Conservation (phyloP, 2,888 invertebrate species). For the Tridacna gigas region DNA sequence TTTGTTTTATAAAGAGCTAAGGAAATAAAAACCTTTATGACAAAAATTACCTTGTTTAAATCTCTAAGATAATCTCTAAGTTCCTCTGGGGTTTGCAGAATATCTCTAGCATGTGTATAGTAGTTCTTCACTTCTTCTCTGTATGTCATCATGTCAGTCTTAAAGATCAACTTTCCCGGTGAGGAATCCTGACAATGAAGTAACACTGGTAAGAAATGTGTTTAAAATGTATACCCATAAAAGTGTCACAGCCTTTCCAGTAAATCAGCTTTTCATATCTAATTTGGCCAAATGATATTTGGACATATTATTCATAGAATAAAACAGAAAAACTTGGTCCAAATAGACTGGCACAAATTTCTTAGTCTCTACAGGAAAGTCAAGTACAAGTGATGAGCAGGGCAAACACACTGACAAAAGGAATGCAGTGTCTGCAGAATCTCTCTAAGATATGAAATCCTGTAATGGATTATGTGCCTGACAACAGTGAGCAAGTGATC, state of each 20-base stretch:
- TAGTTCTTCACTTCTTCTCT: conserved; percentile 46
- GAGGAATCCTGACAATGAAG: conserved; percentile 10
- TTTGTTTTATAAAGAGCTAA: no score
- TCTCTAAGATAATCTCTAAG: conserved; percentile 34
- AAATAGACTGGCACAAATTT: no score
- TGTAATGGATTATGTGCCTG: no score
- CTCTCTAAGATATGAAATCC: no score
- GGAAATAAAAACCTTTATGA: no score
- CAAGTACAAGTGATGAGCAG: no score
- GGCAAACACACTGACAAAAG: no score
- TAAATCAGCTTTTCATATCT: not conserved
- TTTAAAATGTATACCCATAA: not conserved
- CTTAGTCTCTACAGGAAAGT: no score
- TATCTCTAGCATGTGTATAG: conserved; percentile 34
- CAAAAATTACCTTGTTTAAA: conserved; percentile 37
- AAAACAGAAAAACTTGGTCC: no score
- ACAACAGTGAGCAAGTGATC: no score
- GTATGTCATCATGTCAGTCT: conserved; percentile 43
- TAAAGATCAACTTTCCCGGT: conserved; percentile 18
- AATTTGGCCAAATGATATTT: not conserved
- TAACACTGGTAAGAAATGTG: not conserved
- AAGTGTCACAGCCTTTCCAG: not conserved
- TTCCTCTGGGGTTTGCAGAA: conserved; percentile 16
- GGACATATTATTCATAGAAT: not conserved
- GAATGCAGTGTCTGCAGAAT: no score